Evolutionary conservation across 2,113 vertebrate species (phyloP), one percentile per base, ranked within the genome.

Genomic region (Chunga burmeisteri): DNA sequence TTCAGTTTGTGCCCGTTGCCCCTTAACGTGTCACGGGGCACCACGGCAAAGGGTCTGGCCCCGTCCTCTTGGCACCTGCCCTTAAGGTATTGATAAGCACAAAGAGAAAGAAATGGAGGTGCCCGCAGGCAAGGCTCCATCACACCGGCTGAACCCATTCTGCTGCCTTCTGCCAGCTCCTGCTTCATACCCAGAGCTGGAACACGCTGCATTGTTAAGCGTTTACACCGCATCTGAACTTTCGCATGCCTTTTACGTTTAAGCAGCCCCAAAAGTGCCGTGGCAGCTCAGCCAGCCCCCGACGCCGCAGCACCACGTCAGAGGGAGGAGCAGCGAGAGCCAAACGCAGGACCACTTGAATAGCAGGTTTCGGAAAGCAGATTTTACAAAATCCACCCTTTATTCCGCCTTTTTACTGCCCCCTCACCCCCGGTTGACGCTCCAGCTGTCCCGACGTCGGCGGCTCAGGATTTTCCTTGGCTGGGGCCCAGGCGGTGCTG

Each of bases 241-340:
- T 13, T 0, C 9, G 23, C 6, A 1, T 0, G 22, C 0, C 25
- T 6, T 22, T 34, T 3, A 1, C 1, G 11, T 7, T 27, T 7
- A 10, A 40, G 25, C 46, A 15, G 74, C 49, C 16, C 78, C 9
- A 20, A 20, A 29, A 68, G 27, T 0, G 5, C 5, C 20, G 0
- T 3, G 2, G 84, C 56, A 44, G 72, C 84, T 81, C 74, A 2
- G 66, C 4, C 0, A 0, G n/a, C 3, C 47, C 67, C 2, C 2
- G 36, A 22, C 30, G 42, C 21, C 5, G 38, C 65, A 9, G 62
- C 40, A 6, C 26, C 0, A 0, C 2, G 4, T 22, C 67, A 32
- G 63, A 22, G 23, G 3, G 5, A 0, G 7, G 42, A 74, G 70
- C 16, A 8, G 30, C 0, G 5, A 46, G 27, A 49, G 16, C 19